phyloP scores from a whole-genome alignment of 2,888 invertebrate genomes.

The Polydesmus complanatus region DNA sequence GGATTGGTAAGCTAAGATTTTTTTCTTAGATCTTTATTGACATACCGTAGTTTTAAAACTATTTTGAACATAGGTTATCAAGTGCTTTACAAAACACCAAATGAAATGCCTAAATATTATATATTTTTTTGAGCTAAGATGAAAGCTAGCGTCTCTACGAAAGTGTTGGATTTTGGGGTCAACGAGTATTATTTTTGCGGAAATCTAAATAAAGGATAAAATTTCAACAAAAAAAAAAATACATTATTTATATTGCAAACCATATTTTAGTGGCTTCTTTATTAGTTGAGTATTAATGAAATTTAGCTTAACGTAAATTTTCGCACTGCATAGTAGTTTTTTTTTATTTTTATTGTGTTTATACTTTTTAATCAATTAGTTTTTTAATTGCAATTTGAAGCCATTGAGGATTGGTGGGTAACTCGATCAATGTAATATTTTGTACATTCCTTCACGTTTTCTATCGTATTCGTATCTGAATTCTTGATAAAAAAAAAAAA shows the following conservation, averaged over 20 bases:
- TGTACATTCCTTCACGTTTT: background rate
- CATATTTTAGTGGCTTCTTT: too few species aligned
- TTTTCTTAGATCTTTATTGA: background rate
- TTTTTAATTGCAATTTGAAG: background rate
- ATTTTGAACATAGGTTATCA: background rate
- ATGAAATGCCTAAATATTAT: background rate
- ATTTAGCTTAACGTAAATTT: background rate
- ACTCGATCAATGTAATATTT: background rate
- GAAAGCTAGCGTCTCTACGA: too few species aligned
- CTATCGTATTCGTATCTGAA: too few species aligned
- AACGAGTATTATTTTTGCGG: too few species aligned
- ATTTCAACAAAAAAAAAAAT: too few species aligned
- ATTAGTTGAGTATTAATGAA: too few species aligned
- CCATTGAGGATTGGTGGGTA: background rate
- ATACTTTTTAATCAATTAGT: background rate
- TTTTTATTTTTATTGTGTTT: background rate
- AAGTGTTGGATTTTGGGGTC: too few species aligned
- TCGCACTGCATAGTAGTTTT: background rate
- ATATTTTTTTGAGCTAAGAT: too few species aligned
- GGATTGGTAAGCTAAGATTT: constrained; percentile 61
- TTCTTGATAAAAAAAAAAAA: too few species aligned
- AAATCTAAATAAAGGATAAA: too few species aligned
- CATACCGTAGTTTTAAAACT: background rate
- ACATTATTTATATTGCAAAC: background rate
- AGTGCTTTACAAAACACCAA: background rate